Base-by-base conservation (phyloP, 92 coral and sea anemone species). In the Desmophyllum pertusum region DNA sequence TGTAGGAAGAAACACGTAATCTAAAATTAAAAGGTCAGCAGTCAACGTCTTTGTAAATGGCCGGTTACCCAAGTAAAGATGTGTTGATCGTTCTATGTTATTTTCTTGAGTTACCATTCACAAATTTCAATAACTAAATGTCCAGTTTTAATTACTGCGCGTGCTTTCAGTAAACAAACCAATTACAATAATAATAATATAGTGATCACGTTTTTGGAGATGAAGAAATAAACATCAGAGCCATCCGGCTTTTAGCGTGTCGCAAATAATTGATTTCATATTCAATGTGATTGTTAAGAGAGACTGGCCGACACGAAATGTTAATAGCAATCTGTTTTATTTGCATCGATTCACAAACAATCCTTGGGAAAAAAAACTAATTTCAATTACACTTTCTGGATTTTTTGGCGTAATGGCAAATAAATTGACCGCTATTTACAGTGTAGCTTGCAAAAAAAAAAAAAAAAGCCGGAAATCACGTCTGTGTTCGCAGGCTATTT, bases 351-450 rank as follows among this genome's bases (percentile, higher is more conserved):
- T 65, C 29, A 18, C 51, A 68, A 79, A 65, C 38, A 41, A 31
- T 10, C 51, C 33, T 35, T 6, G 42, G 29, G n/a, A 66, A 67
- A 40, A n/a, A 66, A 67, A 67, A 68, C 64, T 35, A 35, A 80
- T 52, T 37, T 52, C 65, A 36, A 25, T 68, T 43, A 42, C 66
- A 35, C 65, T 48, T 2, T 69, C 84, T 25, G 48, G 33, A 5
- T 43, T 36, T 67, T 80, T 48, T 43, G 42, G 39, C 38, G 50
- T 80, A 67, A 67, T 69, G 25, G 51, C 48, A 31, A 64, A 40
- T 80, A 68, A 80, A 80, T 69, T 68, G 65, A 80, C 66, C 38
- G 46, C 48, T 67, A 33, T 80, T 52, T 80, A 21, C 37, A 63
- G 53, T 53, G 83, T 78, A n/a, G n/a, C n/a, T n/a, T n/a, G n/a